These are phyloP conservation scores for Sebastes melanostomus DNA, from an alignment of 2,797 vertebrate genomes.

Conservation along the genomic window DNA sequence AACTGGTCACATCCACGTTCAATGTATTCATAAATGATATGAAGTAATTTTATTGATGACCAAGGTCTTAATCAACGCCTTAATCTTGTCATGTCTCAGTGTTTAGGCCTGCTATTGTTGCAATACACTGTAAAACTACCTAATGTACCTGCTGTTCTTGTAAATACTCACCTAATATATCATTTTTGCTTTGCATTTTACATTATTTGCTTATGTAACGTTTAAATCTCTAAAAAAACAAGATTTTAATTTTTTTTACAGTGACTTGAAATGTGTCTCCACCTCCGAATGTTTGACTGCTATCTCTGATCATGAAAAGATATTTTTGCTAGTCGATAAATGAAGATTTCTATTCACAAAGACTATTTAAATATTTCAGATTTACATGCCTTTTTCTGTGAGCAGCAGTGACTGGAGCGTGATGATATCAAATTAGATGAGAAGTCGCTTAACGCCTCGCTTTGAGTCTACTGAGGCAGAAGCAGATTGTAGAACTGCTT, in stretches of 20 bases:
- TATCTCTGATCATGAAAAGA: constrained; percentile 34
- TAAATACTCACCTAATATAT: constrained; percentile 31
- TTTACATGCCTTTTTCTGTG: constrained; percentile 33
- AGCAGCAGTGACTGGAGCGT: constrained; percentile 25
- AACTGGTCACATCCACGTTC: constrained; percentile 18
- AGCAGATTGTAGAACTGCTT: constrained; percentile 24
- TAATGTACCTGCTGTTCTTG: constrained; percentile 56
- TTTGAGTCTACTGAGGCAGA: constrained; percentile 12
- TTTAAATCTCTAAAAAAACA: not conserved
- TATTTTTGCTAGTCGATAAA: constrained; percentile 60
- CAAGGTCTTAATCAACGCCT: constrained; percentile 66
- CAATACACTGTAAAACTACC: constrained; percentile 62
- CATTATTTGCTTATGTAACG: constrained; percentile 8
- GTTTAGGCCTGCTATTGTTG: constrained; percentile 51
- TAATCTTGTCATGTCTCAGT: constrained; percentile 59
- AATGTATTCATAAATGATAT: constrained; percentile 21
- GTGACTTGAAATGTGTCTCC: constrained; percentile 36
- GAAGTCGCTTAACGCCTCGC: not conserved
- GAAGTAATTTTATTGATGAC: constrained; percentile 28
- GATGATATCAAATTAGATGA: constrained; percentile 6
- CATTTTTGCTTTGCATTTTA: constrained; percentile 39
- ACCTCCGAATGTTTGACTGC: constrained; percentile 50
- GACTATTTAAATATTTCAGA: constrained; percentile 30
- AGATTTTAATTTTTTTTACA: constrained; percentile 6
- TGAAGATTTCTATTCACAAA: constrained; percentile 53